Percentiles rank a stretch among this genome's conserved stretches.
Conservation (phyloP, 2,113 vertebrate genomes). For the Nymphicus hollandicus region DNA sequence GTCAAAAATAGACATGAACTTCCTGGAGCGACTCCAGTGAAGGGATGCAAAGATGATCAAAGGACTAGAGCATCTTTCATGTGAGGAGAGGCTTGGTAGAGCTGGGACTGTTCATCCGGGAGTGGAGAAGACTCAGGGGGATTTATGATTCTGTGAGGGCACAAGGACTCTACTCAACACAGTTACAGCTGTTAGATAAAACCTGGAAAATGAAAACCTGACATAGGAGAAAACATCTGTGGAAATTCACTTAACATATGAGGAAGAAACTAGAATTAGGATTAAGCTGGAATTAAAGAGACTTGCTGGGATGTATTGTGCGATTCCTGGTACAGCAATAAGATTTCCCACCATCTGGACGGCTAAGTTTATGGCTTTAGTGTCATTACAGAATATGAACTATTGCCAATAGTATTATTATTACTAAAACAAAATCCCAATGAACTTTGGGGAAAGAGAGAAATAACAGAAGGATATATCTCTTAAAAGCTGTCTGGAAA, state of each 20-base stretch:
- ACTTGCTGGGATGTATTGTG: not conserved
- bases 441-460: not conserved
- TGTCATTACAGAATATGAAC: not conserved
- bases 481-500: not conserved
- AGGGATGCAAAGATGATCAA: not conserved
- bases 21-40: not conserved
- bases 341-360: not conserved
- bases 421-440: not conserved
- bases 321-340: not conserved
- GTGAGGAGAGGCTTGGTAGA: not conserved
- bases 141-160: not conserved
- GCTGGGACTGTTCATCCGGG: not conserved
- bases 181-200: not conserved
- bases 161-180: not conserved
- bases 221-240: not conserved
- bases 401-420: not conserved
- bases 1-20: not conserved
- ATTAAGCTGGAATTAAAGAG: not conserved
- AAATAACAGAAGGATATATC: not conserved
- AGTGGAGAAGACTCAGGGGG: not conserved
- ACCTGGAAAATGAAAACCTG: not conserved
- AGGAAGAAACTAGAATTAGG: not conserved
- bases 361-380: not conserved
- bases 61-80: not conserved
- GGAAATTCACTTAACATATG: not conserved